Evolutionary conservation across 2,888 invertebrate species (phyloP).

Genomic region (Melikaiella ostensackeni): DNA sequence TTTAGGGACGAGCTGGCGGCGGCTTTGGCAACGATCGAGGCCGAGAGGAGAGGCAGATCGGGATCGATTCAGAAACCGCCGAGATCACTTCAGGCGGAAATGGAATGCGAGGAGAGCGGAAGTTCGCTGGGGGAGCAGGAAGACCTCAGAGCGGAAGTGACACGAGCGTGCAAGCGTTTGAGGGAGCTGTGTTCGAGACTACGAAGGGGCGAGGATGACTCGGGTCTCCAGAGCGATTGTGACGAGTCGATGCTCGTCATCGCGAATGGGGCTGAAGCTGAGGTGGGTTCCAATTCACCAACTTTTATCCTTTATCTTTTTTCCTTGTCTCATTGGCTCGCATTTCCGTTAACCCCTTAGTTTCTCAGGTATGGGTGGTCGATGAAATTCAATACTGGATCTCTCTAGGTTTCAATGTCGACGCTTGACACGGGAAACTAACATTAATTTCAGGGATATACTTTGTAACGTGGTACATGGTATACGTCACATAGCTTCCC

Average conservation of each 20-base stretch:
- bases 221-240: conserved; percentile 75
- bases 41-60: conserved; percentile 73
- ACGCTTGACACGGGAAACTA: conserved; percentile 27
- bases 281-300: conserved; percentile 59
- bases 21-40: conserved; percentile 76
- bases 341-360: conserved; percentile 14
- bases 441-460: not conserved
- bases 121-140: conserved; percentile 79
- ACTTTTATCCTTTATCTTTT: not conserved
- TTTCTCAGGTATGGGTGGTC: conserved; percentile 13
- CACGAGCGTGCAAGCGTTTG: conserved; percentile 81
- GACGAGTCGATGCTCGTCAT: conserved; percentile 76
- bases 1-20: conserved; percentile 72
- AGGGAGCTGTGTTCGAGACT: conserved; percentile 86
- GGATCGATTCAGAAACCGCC: conserved; percentile 77
- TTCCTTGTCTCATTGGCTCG: not conserved
- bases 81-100: conserved; percentile 92
- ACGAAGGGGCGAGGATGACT: conserved; percentile 86
- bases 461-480: too few relatives aligned
- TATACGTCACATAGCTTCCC: too few relatives aligned
- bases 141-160: conserved; percentile 79
- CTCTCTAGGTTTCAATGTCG: conserved; percentile 2
- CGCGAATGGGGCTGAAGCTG: conserved; percentile 69
- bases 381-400: conserved; percentile 23
- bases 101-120: conserved; percentile 88